phyloP scores from a whole-genome alignment of 2,888 invertebrate species.

The Cephus runcator region DNA sequence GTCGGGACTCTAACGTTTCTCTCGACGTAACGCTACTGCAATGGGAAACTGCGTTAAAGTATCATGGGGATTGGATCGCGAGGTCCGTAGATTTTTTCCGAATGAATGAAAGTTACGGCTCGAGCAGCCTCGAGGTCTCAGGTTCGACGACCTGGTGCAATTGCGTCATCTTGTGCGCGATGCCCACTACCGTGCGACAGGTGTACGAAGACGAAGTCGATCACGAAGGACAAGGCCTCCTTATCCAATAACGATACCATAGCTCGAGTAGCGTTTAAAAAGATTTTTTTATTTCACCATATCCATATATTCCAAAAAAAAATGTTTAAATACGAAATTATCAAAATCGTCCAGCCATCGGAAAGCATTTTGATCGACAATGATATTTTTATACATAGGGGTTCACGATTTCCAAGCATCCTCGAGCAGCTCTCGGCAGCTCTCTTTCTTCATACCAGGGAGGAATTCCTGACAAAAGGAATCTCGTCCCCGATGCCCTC shows the following conservation, averaged over 20 bases:
- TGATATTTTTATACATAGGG: neutral
- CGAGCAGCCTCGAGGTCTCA: constrained; percentile 31
- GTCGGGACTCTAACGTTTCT: neutral
- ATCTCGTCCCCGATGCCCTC: constrained; percentile 36
- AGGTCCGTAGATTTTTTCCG: constrained; percentile 23
- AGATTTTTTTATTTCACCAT: neutral
- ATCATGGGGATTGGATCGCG: constrained; percentile 1
- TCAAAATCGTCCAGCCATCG: neutral
- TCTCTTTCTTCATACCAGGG: constrained; percentile 18
- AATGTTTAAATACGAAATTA: too few relatives aligned
- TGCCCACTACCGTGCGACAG: neutral
- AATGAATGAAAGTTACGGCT: constrained; percentile 44
- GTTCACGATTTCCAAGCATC: neutral
- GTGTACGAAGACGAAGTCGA: neutral
- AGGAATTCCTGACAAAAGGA: constrained; percentile 45
- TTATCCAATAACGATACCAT: neutral
- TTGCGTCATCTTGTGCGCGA: constrained; percentile 38
- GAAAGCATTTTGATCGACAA: neutral
- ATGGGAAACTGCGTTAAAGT: neutral
- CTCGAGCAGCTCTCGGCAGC: neutral
- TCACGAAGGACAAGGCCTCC: neutral
- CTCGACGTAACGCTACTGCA: neutral
- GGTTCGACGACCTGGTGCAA: constrained; percentile 50
- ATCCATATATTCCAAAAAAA: too few relatives aligned
- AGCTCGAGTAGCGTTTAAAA: neutral